These are phyloP conservation scores for Eilema depressum DNA, from an alignment of 2,888 invertebrate species.

Conservation along the genomic window DNA sequence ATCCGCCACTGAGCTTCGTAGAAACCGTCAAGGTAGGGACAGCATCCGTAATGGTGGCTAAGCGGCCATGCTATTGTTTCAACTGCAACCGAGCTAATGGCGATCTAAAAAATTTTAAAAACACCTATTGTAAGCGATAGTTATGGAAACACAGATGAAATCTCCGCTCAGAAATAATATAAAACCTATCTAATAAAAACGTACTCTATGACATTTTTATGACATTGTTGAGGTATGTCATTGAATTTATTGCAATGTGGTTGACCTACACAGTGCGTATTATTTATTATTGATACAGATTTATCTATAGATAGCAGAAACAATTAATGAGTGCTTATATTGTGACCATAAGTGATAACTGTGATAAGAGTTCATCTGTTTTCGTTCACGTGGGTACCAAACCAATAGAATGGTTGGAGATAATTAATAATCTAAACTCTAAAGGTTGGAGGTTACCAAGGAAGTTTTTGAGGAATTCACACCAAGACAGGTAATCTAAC, in stretches of 20 bases:
- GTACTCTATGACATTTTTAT: neutral
- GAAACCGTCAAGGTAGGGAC: too few relatives aligned
- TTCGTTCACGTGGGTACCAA: neutral
- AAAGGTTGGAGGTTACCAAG: too few relatives aligned
- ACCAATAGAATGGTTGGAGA: neutral
- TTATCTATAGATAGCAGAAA: neutral
- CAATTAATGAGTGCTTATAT: neutral
- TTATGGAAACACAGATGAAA: too few relatives aligned
- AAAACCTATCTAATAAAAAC: neutral
- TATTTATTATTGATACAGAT: neutral
- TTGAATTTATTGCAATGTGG: too few relatives aligned
- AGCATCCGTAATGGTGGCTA: too few relatives aligned
- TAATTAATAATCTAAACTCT: too few relatives aligned
- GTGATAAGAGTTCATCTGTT: too few relatives aligned
- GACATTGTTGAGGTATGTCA: neutral
- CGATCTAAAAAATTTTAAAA: too few relatives aligned
- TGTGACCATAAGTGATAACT: neutral
- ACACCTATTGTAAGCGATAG: too few relatives aligned
- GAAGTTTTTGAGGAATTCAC: neutral
- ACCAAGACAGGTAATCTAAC: neutral
- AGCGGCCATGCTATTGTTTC: too few relatives aligned
- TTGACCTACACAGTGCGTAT: neutral
- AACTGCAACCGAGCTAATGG: too few relatives aligned
- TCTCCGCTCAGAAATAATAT: neutral
- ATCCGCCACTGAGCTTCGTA: too few relatives aligned